These are phyloP conservation scores for Bombus superbus DNA, from an alignment of 1,140 invertebrate genomes.

Conservation along the genomic window DNA sequence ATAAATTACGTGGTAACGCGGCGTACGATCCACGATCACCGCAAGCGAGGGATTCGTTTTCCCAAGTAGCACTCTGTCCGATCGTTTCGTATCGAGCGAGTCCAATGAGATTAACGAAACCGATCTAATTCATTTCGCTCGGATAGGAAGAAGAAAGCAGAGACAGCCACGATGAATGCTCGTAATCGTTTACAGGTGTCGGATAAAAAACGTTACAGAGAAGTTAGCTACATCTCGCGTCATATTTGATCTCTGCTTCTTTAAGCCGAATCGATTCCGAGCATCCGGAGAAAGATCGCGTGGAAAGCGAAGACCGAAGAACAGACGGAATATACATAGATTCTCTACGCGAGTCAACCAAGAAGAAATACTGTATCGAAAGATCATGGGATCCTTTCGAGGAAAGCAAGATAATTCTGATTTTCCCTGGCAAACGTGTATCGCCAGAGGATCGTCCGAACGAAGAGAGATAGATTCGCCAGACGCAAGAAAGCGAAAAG, in stretches of 20 bases:
- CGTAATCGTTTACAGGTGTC: not conserved
- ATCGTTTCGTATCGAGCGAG: not conserved
- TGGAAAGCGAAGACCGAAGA: not conserved
- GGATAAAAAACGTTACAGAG: not conserved
- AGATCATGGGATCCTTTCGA: too few species aligned
- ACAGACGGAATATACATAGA: not conserved
- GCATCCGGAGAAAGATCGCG: not conserved
- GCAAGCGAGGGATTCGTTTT: not conserved
- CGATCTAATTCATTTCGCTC: not conserved
- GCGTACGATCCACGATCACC: not conserved
- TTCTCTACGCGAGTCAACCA: not conserved
- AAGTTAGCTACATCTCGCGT: not conserved
- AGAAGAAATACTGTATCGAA: too few species aligned
- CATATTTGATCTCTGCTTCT: not conserved
- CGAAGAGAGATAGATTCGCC: too few species aligned
- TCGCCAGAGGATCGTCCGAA: too few species aligned
- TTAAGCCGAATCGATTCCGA: not conserved
- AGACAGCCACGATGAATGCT: not conserved
- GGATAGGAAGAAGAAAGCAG: too few species aligned
- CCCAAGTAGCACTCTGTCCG: not conserved
- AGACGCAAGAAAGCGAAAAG: too few species aligned
- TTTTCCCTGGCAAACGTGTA: too few species aligned
- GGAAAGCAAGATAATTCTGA: too few species aligned
- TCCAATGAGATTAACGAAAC: not conserved
- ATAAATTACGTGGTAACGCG: slow-evolving; percentile 16